Evolutionary conservation across 2,113 vertebrate species (phyloP).

Genomic region (Plectropomus leopardus): DNA sequence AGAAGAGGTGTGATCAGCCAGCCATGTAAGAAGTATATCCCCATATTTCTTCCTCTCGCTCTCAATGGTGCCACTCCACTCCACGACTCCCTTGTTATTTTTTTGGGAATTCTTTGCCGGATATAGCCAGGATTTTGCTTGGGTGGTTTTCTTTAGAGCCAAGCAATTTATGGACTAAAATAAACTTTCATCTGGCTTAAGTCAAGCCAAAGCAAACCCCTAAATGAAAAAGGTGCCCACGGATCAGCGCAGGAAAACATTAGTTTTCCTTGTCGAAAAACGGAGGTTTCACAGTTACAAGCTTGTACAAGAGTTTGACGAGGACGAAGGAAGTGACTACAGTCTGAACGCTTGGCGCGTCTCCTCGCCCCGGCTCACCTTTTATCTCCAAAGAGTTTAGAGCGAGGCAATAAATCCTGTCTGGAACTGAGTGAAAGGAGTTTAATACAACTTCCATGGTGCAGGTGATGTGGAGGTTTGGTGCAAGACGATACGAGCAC

Average conservation of each 20-base stretch:
- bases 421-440: conserved; percentile 8
- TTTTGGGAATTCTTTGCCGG: conserved; percentile 73
- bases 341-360: conserved; percentile 45
- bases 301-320: conserved; percentile 65
- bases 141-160: conserved; percentile 81
- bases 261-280: conserved; percentile 75
- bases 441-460: conserved; percentile 14
- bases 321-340: conserved; percentile 59
- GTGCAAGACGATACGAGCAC: not conserved
- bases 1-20: conserved; percentile 55
- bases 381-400: conserved; percentile 40
- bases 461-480: not conserved
- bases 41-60: conserved; percentile 63
- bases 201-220: conserved; percentile 83
- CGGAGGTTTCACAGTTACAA: conserved; percentile 72
- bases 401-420: conserved; percentile 55
- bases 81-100: conserved; percentile 72
- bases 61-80: conserved; percentile 70
- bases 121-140: conserved; percentile 81
- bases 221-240: conserved; percentile 76
- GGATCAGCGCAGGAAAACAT: conserved; percentile 81
- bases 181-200: conserved; percentile 83
- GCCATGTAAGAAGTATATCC: conserved; percentile 60
- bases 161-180: conserved; percentile 83
- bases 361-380: conserved; percentile 50